Percentiles rank a stretch among this genome's conserved stretches.
Evolutionary conservation across 2,113 vertebrate genomes (phyloP).

Genomic region (Suncus etruscus): DNA sequence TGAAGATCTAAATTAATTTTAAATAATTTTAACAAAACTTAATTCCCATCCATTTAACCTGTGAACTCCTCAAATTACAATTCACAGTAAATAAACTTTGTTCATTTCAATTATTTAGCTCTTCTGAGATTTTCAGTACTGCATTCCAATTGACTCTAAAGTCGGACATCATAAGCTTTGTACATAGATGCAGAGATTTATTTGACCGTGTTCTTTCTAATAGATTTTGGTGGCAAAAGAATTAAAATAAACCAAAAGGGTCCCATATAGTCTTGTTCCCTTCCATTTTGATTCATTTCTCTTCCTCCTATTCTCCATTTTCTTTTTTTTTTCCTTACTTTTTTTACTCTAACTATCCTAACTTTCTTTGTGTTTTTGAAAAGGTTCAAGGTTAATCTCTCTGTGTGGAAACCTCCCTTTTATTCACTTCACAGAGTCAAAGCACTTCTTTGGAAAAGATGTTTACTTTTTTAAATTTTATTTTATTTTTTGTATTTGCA

Average conservation of each 20-base stretch:
- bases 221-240: neutral
- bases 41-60: neutral
- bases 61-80: neutral
- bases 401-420: neutral
- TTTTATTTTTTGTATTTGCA: no score
- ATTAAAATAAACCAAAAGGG: neutral
- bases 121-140: neutral
- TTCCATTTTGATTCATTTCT: neutral
- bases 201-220: neutral
- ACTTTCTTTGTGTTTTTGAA: neutral
- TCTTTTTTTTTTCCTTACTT: neutral
- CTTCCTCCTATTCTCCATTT: rapidly evolving
- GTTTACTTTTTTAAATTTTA: neutral
- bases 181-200: neutral
- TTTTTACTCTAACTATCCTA: neutral
- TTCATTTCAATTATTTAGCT: neutral
- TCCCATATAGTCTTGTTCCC: neutral
- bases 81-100: neutral
- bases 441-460: neutral
- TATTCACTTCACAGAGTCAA: neutral
- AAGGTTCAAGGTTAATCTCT: neutral
- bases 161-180: neutral
- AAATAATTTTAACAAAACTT: neutral
- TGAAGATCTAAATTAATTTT: no score
- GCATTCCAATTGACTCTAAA: neutral